Base-by-base conservation (phyloP, 2,113 vertebrate species). In the Natator depressus region DNA sequence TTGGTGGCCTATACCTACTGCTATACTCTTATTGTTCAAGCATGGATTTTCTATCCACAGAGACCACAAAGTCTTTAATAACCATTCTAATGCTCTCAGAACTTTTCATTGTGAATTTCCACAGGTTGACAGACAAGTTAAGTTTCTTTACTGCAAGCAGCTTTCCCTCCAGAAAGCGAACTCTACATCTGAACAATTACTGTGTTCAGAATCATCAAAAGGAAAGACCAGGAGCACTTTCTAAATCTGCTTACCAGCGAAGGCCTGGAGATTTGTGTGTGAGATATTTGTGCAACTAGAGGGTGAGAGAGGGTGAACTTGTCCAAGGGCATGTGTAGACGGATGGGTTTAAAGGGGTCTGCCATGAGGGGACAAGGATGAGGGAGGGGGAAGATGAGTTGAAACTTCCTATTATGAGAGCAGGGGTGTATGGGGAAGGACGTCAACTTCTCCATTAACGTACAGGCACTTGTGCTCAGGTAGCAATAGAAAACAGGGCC, bases 31-130 rank as follows among this genome's bases (percentile, higher is more conserved):
- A n/a, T n/a, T n/a, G 65, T n/a, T 69, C 17, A 38, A 38, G 65
- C 35, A 38, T 69, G 35, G 65, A n/a, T 17, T 69, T 69, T 69
- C 65, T 38, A 50, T 29, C 46, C 35, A 14, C 6, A 94, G 72
- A 69, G 89, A 9, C 93, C 89, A 93, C 90, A 79, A 95, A 92
- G 22, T 53, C 13, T 11, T 89, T 82, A 88, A 75, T 90, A 89
- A 89, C 75, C 89, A 55, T 84, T 97, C 95, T 82, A 92, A 86
- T 93, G 87, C 87, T 94, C 88, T 95, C 11, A 85, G 69, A 75
- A 93, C 92, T 88, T 96, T 96, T 95, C 96, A 96, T 38, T 96
- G 93, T 91, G 94, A 88, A 76, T 95, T 96, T 92, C 93, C 80
- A 1, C 81, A 88, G 0, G 1, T 35, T 57, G 93, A 88, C 51